A percentile compares a stretch with the other conserved stretches of the same genome.
Conservation (phyloP, 2,113 vertebrate species). For the Corythoichthys intestinalis region DNA sequence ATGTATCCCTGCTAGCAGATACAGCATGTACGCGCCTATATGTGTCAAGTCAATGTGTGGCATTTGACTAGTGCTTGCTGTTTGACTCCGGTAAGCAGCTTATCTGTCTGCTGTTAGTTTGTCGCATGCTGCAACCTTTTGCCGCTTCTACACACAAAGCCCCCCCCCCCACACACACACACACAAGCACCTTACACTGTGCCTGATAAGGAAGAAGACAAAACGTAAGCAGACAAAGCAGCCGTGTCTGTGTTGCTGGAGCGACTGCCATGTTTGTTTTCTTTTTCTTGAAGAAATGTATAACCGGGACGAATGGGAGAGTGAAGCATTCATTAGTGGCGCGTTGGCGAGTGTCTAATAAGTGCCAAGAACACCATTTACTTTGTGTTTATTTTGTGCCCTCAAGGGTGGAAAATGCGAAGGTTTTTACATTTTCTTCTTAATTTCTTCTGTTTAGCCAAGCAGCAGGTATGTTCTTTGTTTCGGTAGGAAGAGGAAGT, state of each 20-base stretch:
- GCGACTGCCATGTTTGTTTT: slow-evolving; percentile 41
- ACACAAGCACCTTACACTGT: neutral
- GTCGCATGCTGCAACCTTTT: slow-evolving; percentile 66
- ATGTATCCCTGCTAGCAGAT: slow-evolving; percentile 8
- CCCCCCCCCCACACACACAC: neutral
- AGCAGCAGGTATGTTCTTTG: slow-evolving; percentile 4
- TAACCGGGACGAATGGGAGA: slow-evolving; percentile 41
- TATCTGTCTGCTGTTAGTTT: slow-evolving; percentile 57
- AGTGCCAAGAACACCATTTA: slow-evolving; percentile 13
- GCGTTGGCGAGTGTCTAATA: slow-evolving; percentile 20
- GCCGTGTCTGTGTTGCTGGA: slow-evolving; percentile 51
- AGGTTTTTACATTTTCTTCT: slow-evolving; percentile 17
- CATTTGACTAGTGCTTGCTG: slow-evolving; percentile 53
- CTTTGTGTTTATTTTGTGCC: slow-evolving; percentile 22
- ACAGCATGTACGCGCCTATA: slow-evolving; percentile 4
- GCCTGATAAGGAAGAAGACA: slow-evolving; percentile 61
- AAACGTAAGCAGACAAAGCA: slow-evolving; percentile 57
- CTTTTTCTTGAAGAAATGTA: slow-evolving; percentile 34
- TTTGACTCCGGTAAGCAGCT: slow-evolving; percentile 71
- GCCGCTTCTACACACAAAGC: slow-evolving; percentile 54
- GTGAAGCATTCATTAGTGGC: slow-evolving; percentile 49
- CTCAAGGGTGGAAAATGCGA: slow-evolving; percentile 7
- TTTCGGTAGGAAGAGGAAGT: neutral
- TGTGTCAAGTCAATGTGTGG: slow-evolving; percentile 18
- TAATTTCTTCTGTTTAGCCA: slow-evolving; percentile 10